A percentile compares a stretch with the other conserved stretches of the same genome.
These are phyloP conservation scores for Austrofundulus limnaeus DNA, from an alignment of 2,113 vertebrate species.

Conservation along the genomic window DNA sequence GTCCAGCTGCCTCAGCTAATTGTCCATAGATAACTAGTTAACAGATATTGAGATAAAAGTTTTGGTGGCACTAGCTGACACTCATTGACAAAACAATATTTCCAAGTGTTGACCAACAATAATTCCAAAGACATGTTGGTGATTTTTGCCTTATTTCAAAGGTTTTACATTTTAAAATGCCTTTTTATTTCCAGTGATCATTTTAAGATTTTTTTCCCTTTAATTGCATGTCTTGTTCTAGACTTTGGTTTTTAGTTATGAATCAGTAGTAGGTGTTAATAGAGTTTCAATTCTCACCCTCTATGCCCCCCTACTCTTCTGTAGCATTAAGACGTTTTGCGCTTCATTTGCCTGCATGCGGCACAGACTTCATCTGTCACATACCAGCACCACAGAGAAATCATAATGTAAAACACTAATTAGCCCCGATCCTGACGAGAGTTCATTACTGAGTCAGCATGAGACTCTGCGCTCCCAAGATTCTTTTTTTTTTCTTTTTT, in stretches of 20 bases:
- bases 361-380: conserved; percentile 63
- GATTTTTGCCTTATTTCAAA: too few species aligned
- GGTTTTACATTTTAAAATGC: too few species aligned
- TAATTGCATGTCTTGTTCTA: not conserved
- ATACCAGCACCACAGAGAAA: conserved; percentile 60
- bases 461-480: conserved; percentile 32
- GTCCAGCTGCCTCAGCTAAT: too few species aligned
- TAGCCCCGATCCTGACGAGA: conserved; percentile 62
- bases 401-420: conserved; percentile 72
- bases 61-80: too few species aligned
- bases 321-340: conserved; percentile 59
- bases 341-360: conserved; percentile 47
- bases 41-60: too few species aligned
- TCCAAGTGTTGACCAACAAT: too few species aligned
- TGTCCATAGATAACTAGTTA: too few species aligned
- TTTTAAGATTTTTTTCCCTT: too few species aligned
- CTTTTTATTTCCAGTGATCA: too few species aligned
- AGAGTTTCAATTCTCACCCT: conserved; percentile 24
- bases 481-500: conserved; percentile 38
- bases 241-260: conserved; percentile 15
- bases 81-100: too few species aligned
- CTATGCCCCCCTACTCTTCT: conserved; percentile 35
- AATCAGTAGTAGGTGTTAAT: conserved; percentile 38
- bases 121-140: too few species aligned
- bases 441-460: conserved; percentile 63